These are phyloP conservation scores for Pandemis heparana DNA, from an alignment of 2,888 invertebrate species.

Conservation along the genomic window DNA sequence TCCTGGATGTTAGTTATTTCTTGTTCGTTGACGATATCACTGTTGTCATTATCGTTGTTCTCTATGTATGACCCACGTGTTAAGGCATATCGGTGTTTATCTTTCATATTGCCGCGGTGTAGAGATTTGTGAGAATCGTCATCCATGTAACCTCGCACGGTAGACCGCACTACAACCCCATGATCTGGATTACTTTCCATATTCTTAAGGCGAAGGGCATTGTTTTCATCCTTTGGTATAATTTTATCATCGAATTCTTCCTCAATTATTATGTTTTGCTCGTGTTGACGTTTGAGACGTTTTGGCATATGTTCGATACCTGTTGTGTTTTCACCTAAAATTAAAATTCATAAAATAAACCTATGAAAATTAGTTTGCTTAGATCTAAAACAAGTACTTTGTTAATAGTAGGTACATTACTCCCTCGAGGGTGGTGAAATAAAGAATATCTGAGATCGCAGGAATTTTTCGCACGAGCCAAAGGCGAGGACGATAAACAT, in stretches of 20 bases:
- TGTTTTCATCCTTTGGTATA: constrained; percentile 45
- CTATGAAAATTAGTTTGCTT: background rate
- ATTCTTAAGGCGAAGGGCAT: constrained; percentile 20
- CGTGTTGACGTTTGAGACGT: constrained; percentile 55
- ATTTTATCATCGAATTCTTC: constrained; percentile 48
- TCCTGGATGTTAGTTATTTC: background rate
- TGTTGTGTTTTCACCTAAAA: constrained; percentile 8
- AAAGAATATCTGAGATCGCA: too few species aligned
- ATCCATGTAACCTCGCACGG: constrained; percentile 3
- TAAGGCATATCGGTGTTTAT: background rate
- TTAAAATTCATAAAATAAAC: constrained; percentile 20
- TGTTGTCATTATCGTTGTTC: background rate
- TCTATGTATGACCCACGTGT: background rate
- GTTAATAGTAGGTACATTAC: background rate
- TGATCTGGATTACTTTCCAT: constrained; percentile 43
- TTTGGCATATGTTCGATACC: constrained; percentile 19
- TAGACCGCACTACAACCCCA: constrained; percentile 34
- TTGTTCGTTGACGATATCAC: background rate
- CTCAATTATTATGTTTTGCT: constrained; percentile 60
- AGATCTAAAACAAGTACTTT: background rate
- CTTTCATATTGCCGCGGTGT: background rate
- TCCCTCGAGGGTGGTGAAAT: too few species aligned
- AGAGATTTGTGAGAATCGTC: background rate
- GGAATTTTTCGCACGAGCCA: too few species aligned
- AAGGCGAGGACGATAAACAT: too few species aligned